These are phyloP conservation scores for Hirtodrosophila trivittata DNA, from an alignment of 2,888 invertebrate species.

Conservation along the genomic window DNA sequence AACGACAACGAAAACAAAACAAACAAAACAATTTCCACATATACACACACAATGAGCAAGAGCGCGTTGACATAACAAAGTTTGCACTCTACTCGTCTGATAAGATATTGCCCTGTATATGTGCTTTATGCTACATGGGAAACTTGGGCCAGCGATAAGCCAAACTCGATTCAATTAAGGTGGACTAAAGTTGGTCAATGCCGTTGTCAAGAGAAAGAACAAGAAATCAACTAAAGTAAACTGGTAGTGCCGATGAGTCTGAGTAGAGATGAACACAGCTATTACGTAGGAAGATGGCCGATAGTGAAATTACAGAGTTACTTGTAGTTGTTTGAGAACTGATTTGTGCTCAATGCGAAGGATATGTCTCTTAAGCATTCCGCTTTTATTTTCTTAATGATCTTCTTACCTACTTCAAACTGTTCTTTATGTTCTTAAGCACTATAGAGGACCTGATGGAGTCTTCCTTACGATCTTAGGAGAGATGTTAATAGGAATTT, in stretches of 20 bases:
- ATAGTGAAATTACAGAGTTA: background rate
- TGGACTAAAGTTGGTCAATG: constrained; percentile 67
- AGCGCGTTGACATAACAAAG: constrained; percentile 53
- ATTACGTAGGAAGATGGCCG: background rate
- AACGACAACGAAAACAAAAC: constrained; percentile 7
- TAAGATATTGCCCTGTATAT: constrained; percentile 54
- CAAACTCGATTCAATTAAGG: constrained; percentile 54
- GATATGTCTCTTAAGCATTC: too few species aligned
- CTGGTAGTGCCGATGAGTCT: constrained; percentile 7
- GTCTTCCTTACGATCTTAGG: too few species aligned
- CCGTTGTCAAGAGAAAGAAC: constrained; percentile 14
- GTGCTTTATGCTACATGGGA: constrained; percentile 9
- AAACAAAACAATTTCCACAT: constrained; percentile 18
- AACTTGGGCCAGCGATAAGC: constrained; percentile 50
- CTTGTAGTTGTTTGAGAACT: constrained; percentile 12
- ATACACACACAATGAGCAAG: constrained; percentile 6
- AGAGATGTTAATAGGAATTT: too few species aligned
- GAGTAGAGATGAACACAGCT: background rate
- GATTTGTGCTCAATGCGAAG: too few species aligned
- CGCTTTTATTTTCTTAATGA: too few species aligned
- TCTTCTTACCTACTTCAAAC: too few species aligned
- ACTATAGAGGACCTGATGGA: too few species aligned
- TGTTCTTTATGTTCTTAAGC: too few species aligned
- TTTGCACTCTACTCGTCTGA: constrained; percentile 53
- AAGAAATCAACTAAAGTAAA: constrained; percentile 22